phyloP scores from a whole-genome alignment of 2,888 invertebrate species.

The Oxyteleia sp. region DNA sequence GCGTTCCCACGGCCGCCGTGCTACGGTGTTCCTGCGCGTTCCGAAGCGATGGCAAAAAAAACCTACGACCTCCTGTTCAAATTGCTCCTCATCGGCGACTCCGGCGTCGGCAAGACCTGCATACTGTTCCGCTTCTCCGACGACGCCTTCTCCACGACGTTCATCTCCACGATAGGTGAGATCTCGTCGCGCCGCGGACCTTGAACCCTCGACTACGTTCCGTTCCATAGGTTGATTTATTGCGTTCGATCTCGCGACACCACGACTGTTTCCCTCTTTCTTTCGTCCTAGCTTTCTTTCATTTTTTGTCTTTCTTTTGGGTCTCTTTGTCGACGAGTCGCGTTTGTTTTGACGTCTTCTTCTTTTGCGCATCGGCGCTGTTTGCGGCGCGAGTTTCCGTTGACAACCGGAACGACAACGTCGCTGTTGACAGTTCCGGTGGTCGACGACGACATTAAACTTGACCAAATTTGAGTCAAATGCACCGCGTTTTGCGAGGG shows the following conservation, averaged over 20 bases:
- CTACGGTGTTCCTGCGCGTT: not conserved
- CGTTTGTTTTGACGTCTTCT: not conserved
- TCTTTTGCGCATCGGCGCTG: too few relatives aligned
- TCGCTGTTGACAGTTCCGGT: too few relatives aligned
- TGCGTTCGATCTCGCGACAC: slow-evolving; percentile 21
- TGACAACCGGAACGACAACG: too few relatives aligned
- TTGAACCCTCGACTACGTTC: slow-evolving; percentile 35
- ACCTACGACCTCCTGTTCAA: slow-evolving; percentile 98
- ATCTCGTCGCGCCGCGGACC: slow-evolving; percentile 55
- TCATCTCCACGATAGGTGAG: slow-evolving; percentile 98
- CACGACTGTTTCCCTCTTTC: too few relatives aligned
- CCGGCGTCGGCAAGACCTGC: slow-evolving; percentile 98
- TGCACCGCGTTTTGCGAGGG: too few relatives aligned
- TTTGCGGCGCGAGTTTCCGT: too few relatives aligned
- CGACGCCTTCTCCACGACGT: slow-evolving; percentile 97
- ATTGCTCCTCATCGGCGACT: slow-evolving; percentile 96
- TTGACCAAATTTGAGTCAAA: not conserved
- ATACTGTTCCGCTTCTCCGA: slow-evolving; percentile 98
- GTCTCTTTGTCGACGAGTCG: too few relatives aligned
- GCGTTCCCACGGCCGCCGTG: too few relatives aligned
- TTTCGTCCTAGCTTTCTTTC: too few relatives aligned
- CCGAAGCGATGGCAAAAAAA: slow-evolving; percentile 94
- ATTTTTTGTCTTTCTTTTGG: too few relatives aligned
- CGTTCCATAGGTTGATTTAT: slow-evolving; percentile 43
- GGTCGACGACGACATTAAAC: too few relatives aligned